Evolutionary conservation across 2,797 vertebrate genomes (phyloP).

Genomic region (Anguilla megastoma): DNA sequence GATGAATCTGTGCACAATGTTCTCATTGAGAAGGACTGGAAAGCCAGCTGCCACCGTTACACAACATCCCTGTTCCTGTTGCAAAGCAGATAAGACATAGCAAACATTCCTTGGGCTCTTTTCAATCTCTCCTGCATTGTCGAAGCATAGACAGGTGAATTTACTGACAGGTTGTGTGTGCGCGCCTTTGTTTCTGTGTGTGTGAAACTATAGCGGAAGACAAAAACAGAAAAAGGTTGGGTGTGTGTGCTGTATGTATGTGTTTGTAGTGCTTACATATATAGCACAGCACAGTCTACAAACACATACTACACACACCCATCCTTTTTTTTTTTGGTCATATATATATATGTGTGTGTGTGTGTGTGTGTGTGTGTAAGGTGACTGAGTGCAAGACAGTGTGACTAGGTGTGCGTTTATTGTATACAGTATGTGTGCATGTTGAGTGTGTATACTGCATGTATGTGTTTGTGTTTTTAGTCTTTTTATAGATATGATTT

Average conservation of each 20-base stretch:
- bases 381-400: not conserved
- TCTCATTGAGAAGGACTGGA: constrained; percentile 43
- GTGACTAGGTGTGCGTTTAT: not conserved
- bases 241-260: no score
- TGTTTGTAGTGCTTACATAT: no score
- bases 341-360: no score
- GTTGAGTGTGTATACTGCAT: not conserved
- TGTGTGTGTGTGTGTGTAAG: not conserved
- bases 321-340: no score
- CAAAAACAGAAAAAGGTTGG: not conserved
- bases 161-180: not conserved
- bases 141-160: not conserved
- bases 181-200: not conserved
- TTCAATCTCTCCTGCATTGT: not conserved
- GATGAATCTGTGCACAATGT: constrained; percentile 51
- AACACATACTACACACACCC: no score
- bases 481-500: no score
- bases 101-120: constrained; percentile 24
- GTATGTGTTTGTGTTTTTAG: not conserved
- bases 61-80: constrained; percentile 43
- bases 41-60: constrained; percentile 26
- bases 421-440: not conserved
- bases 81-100: constrained; percentile 37
- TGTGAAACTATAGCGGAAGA: not conserved
- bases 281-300: no score